These are phyloP conservation scores for Actias luna DNA, from an alignment of 2,888 invertebrate genomes.

Conservation along the genomic window DNA sequence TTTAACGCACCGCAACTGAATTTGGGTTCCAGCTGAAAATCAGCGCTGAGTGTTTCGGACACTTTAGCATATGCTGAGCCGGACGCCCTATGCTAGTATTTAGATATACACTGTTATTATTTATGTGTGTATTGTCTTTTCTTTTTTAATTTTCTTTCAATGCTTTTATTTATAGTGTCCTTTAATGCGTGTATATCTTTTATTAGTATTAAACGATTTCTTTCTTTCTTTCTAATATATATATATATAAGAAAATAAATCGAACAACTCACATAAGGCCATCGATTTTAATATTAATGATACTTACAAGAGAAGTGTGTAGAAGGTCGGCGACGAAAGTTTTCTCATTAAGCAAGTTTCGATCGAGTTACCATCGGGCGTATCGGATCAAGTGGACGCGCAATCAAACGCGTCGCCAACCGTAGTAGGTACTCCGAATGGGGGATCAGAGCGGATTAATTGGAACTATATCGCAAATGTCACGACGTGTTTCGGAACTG, in stretches of 20 bases:
- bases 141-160: too few relatives aligned
- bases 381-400: constrained; percentile 27
- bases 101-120: too few relatives aligned
- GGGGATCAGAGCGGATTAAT: neutral
- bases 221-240: too few relatives aligned
- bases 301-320: constrained; percentile 5
- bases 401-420: constrained; percentile 29
- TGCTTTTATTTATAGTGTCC: too few relatives aligned
- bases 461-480: neutral
- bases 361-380: neutral
- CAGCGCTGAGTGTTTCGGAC: too few relatives aligned
- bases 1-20: too few relatives aligned
- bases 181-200: too few relatives aligned
- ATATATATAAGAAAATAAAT: neutral
- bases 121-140: too few relatives aligned
- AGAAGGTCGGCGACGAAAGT: constrained; percentile 30
- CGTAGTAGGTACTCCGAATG: neutral
- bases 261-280: neutral
- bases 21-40: too few relatives aligned
- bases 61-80: too few relatives aligned
- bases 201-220: too few relatives aligned
- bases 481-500: neutral
- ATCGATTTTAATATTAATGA: neutral
- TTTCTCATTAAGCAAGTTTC: constrained; percentile 44
- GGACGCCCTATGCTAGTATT: too few relatives aligned